These are phyloP conservation scores for Agonopterix alstromeriana DNA, from an alignment of 2,888 invertebrate genomes.

Conservation along the genomic window DNA sequence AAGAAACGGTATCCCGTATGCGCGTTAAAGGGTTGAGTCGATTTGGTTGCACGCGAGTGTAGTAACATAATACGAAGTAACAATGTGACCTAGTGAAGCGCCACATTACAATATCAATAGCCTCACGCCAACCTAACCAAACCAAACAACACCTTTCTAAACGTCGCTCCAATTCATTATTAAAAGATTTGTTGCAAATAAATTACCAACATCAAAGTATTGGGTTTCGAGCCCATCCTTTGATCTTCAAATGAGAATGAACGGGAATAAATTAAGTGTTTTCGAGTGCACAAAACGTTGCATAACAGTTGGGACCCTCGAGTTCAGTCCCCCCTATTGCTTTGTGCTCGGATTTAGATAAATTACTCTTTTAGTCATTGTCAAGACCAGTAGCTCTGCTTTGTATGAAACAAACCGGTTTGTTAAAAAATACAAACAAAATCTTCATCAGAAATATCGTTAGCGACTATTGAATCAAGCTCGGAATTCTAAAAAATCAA, in stretches of 20 bases:
- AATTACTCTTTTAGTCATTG: slow-evolving; percentile 34
- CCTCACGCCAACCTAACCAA: neutral
- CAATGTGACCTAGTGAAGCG: too few species aligned
- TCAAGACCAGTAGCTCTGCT: slow-evolving; percentile 8
- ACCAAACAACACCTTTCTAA: neutral
- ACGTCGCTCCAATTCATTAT: slow-evolving; percentile 7
- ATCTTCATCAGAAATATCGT: too few species aligned
- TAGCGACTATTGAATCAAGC: too few species aligned
- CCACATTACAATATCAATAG: too few species aligned
- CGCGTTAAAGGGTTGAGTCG: too few species aligned
- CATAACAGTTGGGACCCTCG: slow-evolving; percentile 14
- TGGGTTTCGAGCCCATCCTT: slow-evolving; percentile 26
- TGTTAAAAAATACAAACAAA: neutral
- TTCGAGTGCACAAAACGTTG: slow-evolving; percentile 17
- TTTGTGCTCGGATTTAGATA: slow-evolving; percentile 33
- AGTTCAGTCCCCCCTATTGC: slow-evolving; percentile 24
- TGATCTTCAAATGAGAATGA: slow-evolving; percentile 8
- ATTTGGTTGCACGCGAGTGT: too few species aligned
- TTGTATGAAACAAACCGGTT: slow-evolving; percentile 13
- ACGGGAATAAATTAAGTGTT: neutral
- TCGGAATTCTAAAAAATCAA: too few species aligned
- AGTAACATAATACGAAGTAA: too few species aligned
- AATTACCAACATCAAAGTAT: slow-evolving; percentile 40
- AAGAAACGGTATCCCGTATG: too few species aligned
- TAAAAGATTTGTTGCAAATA: slow-evolving; percentile 47